Percentiles rank a stretch among this genome's conserved stretches.
phyloP scores from a whole-genome alignment of 1,140 invertebrate species.

The Lethrus apterus region DNA sequence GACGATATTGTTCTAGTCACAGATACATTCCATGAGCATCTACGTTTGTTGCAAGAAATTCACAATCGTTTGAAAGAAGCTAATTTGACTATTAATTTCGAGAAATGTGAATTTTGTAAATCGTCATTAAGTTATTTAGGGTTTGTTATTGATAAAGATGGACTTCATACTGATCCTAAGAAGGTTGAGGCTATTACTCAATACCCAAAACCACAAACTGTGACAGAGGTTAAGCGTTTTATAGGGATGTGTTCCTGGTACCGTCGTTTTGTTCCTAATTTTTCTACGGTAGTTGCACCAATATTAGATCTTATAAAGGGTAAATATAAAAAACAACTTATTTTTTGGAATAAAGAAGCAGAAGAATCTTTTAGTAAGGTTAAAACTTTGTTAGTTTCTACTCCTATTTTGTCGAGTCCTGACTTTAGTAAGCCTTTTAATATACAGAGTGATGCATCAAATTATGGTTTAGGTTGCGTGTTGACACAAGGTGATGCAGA shows the following conservation, averaged over 20 bases:
- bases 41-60: constrained; percentile 23
- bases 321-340: constrained; percentile 23
- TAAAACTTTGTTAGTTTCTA: constrained; percentile 14
- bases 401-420: constrained; percentile 29
- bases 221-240: constrained; percentile 36
- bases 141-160: not conserved
- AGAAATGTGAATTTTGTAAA: not conserved
- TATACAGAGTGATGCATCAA: constrained; percentile 29
- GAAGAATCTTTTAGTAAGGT: constrained; percentile 9
- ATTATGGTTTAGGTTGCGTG: constrained; percentile 26
- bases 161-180: not conserved
- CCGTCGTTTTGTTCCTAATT: constrained; percentile 40
- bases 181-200: constrained; percentile 36
- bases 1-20: constrained; percentile 20
- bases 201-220: constrained; percentile 35
- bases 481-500: constrained; percentile 29
- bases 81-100: not conserved
- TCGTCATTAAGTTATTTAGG: not conserved
- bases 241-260: constrained; percentile 41
- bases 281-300: constrained; percentile 34
- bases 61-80: not conserved
- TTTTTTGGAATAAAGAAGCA: constrained; percentile 20
- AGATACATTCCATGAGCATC: constrained; percentile 28
- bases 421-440: constrained; percentile 22
- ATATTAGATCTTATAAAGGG: constrained; percentile 35